Conservation (phyloP, 2,888 invertebrate species). For the Leucozona laternaria region DNA sequence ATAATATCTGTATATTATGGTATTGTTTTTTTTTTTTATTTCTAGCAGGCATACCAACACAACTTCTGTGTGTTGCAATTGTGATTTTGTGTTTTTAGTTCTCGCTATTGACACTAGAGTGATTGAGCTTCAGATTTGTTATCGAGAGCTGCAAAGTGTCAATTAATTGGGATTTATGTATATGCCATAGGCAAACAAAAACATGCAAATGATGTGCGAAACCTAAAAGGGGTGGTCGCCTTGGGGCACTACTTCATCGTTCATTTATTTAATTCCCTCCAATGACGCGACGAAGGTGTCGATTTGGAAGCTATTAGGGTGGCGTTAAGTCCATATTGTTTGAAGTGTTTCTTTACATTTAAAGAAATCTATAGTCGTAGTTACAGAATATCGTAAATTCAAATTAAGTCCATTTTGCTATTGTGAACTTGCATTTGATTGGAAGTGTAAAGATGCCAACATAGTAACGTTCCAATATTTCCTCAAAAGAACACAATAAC, state of each 20-base stretch:
- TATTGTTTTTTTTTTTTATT: neutral
- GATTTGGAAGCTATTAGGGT: neutral
- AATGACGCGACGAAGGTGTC: neutral
- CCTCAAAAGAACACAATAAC: too few species aligned
- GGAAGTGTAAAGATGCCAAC: neutral
- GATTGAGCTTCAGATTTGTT: conserved; percentile 57
- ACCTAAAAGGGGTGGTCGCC: conserved; percentile 5
- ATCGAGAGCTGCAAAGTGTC: conserved; percentile 55
- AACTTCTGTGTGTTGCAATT: conserved; percentile 45
- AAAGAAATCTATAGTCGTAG: neutral
- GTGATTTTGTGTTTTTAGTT: conserved; percentile 52
- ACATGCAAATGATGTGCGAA: conserved; percentile 34
- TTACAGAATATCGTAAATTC: too few species aligned
- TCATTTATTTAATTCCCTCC: neutral
- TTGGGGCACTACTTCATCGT: conserved; percentile 11
- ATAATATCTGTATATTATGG: neutral
- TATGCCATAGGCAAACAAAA: conserved; percentile 29
- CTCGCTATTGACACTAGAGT: conserved; percentile 66
- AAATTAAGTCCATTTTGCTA: neutral
- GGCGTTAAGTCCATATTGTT: neutral
- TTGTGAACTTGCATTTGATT: neutral
- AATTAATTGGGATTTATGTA: conserved; percentile 55
- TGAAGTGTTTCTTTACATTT: neutral
- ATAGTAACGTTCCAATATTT: too few species aligned
- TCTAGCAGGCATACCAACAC: neutral